These are phyloP conservation scores for Embidobia sp. DNA, from an alignment of 2,888 invertebrate genomes.

Conservation along the genomic window DNA sequence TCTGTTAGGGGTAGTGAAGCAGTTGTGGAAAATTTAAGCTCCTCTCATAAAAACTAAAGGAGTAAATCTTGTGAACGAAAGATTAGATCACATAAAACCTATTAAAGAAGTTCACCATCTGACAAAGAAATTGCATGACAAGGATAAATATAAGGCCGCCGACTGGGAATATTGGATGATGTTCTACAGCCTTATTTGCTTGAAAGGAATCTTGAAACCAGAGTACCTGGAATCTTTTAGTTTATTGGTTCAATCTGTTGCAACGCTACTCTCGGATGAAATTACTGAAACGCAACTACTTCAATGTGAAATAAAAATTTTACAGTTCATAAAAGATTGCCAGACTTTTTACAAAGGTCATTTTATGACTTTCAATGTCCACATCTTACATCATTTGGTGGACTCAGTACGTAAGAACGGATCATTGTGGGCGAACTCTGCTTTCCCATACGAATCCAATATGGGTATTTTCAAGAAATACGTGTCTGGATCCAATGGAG, in stretches of 20 bases:
- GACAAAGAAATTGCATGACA: no score
- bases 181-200: conserved; percentile 53
- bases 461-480: conserved; percentile 16
- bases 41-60: not conserved
- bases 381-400: conserved; percentile 19
- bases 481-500: conserved; percentile 10
- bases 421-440: conserved; percentile 2
- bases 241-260: conserved; percentile 26
- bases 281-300: conserved; percentile 27
- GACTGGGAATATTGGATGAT: conserved; percentile 59
- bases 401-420: conserved; percentile 2
- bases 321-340: conserved; percentile 19
- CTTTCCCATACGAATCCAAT: conserved; percentile 32
- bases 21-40: conserved; percentile 39
- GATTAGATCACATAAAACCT: conserved; percentile 13
- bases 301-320: conserved; percentile 20
- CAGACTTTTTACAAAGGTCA: conserved; percentile 9
- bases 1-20: conserved; percentile 29
- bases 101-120: conserved; percentile 18
- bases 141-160: conserved; percentile 47
- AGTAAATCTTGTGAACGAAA: not conserved
- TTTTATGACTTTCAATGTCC: conserved; percentile 33
- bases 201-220: conserved; percentile 9
- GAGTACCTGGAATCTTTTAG: conserved; percentile 22
- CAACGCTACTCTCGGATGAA: conserved; percentile 6